phyloP scores from a whole-genome alignment of 2,797 vertebrate species.

The Cheirogaleus major region DNA sequence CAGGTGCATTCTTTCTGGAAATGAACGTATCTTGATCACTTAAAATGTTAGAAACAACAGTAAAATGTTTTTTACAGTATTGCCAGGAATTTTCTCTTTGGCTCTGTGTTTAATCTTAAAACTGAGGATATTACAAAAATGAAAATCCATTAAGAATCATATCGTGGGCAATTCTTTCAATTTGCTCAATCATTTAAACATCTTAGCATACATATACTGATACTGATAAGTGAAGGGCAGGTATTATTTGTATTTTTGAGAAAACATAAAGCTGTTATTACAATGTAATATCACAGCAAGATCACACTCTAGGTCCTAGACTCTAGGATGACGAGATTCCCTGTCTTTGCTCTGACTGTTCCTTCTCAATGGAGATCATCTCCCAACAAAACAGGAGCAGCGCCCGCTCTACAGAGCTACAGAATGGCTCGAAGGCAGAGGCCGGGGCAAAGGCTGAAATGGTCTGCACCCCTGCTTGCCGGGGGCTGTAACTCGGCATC shows the following conservation, averaged over 20 bases:
- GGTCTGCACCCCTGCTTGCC: neutral
- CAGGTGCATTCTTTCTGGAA: neutral
- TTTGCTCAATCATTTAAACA: neutral
- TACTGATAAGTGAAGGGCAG: neutral
- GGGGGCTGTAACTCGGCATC: rapidly evolving
- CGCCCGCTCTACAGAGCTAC: rapidly evolving
- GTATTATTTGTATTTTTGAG: neutral
- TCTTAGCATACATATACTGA: neutral
- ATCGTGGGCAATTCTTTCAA: neutral
- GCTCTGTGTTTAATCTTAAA: neutral
- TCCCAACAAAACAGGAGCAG: neutral
- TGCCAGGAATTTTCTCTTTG: neutral
- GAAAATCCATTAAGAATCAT: neutral
- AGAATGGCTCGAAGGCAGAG: neutral
- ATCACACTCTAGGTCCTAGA: neutral
- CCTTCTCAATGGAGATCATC: neutral
- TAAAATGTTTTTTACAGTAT: neutral
- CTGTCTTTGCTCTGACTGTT: neutral
- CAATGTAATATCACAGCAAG: neutral
- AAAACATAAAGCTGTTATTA: neutral
- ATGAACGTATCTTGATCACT: neutral
- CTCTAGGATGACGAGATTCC: neutral
- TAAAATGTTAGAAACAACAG: neutral
- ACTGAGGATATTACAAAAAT: neutral
- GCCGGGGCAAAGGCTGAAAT: neutral